Percentiles rank a stretch among this genome's conserved stretches.
Evolutionary conservation across 2,113 vertebrate genomes (phyloP).

Genomic region (Labeo catla): DNA sequence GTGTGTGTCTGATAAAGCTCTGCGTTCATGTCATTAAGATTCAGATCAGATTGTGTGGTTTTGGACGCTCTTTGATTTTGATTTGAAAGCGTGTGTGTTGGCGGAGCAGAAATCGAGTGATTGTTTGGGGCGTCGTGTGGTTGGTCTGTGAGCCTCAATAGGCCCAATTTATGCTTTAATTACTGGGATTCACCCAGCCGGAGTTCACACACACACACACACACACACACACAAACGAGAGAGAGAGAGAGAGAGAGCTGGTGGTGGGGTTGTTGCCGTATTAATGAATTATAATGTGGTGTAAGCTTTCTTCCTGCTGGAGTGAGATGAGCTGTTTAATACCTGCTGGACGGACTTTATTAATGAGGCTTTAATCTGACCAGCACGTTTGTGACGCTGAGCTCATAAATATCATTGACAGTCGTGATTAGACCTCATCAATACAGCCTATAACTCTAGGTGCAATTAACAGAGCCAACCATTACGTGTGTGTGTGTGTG

Average conservation of each 20-base stretch:
- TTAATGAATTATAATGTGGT: conserved; percentile 12
- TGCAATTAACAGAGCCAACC: conserved; percentile 38
- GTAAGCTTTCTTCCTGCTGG: conserved; percentile 4
- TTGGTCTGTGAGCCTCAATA: conserved; percentile 60
- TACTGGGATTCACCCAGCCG: conserved; percentile 70
- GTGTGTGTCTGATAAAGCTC: not conserved
- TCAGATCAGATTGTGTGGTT: conserved; percentile 28
- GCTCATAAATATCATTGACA: conserved; percentile 70
- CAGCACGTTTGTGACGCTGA: conserved; percentile 46
- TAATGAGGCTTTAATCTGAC: conserved; percentile 2
- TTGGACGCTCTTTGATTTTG: conserved; percentile 57
- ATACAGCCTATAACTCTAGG: conserved; percentile 69
- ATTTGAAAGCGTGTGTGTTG: not conserved
- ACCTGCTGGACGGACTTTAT: not conserved
- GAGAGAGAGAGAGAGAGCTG: not conserved
- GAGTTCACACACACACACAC: not conserved
- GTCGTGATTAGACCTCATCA: conserved; percentile 71
- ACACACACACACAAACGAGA: not conserved
- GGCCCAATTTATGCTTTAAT: conserved; percentile 76
- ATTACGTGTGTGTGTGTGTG: conserved; percentile 4
- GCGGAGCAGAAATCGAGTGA: conserved; percentile 10
- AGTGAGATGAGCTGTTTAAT: conserved; percentile 19
- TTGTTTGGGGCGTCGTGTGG: conserved; percentile 59
- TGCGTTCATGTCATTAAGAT: not conserved
- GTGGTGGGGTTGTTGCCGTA: not conserved